Conservation (phyloP, 2,888 invertebrate genomes). For the Ecliptopera silaceata region DNA sequence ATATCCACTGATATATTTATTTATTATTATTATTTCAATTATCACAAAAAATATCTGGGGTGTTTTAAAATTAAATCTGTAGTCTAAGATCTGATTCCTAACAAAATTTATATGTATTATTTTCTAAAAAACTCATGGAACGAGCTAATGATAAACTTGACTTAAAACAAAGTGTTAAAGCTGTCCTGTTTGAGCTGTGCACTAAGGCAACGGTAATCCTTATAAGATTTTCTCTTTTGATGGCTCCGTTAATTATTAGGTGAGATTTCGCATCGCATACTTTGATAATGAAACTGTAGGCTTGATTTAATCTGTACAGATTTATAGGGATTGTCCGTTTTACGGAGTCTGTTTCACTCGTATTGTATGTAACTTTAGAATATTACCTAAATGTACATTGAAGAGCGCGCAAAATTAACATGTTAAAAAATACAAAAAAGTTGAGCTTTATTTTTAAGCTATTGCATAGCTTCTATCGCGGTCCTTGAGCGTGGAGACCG, state of each 20-base stretch:
- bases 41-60: no score
- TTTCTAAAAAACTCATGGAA: no score
- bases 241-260: constrained; percentile 56
- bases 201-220: constrained; percentile 50
- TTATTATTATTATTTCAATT: no score
- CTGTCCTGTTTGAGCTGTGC: constrained; percentile 2
- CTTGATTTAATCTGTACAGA: constrained; percentile 20
- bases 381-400: background rate
- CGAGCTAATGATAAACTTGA: no score
- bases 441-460: background rate
- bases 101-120: no score
- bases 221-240: constrained; percentile 59
- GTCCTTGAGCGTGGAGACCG: no score
- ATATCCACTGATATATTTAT: no score
- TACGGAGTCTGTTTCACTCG: background rate
- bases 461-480: no score
- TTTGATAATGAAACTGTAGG: constrained; percentile 27
- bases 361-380: background rate
- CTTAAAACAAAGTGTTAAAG: background rate
- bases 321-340: constrained; percentile 10
- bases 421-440: background rate
- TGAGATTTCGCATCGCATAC: constrained; percentile 33
- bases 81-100: no score
- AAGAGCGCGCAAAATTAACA: no score
- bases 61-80: no score